phyloP scores from a whole-genome alignment of 2,888 invertebrate species.

The Buathra laborator region DNA sequence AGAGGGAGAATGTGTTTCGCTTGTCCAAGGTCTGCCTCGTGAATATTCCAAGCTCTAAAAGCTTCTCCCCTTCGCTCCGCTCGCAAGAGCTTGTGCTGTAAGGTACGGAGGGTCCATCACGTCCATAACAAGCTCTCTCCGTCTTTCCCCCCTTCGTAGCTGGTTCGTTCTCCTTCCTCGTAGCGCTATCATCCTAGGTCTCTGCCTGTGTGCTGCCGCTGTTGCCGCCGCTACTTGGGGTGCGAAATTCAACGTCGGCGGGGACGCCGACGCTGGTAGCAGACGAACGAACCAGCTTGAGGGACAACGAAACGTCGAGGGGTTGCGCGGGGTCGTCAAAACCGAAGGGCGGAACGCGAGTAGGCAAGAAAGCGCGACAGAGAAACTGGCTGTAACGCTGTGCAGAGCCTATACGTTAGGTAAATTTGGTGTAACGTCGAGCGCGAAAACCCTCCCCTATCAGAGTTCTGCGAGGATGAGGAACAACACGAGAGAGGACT shows the following conservation, averaged over 20 bases:
- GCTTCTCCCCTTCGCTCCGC: slow-evolving; percentile 77
- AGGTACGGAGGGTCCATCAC: slow-evolving; percentile 84
- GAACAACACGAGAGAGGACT: slow-evolving; percentile 62
- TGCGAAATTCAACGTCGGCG: slow-evolving; percentile 51
- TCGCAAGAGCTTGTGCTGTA: slow-evolving; percentile 66
- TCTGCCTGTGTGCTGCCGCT: slow-evolving; percentile 70
- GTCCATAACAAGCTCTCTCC: slow-evolving; percentile 83
- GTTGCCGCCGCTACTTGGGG: slow-evolving; percentile 68
- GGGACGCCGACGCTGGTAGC: slow-evolving; percentile 60
- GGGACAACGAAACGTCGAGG: slow-evolving; percentile 46
- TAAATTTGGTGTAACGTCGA: slow-evolving; percentile 82
- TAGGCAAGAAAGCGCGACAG: slow-evolving; percentile 55
- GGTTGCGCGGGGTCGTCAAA: slow-evolving; percentile 71
- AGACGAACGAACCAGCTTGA: slow-evolving; percentile 57
- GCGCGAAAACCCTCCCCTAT: slow-evolving; percentile 46
- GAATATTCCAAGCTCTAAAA: slow-evolving; percentile 85
- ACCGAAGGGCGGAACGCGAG: slow-evolving; percentile 62
- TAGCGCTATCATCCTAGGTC: slow-evolving; percentile 74
- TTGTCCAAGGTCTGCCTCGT: slow-evolving; percentile 82
- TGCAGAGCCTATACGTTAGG: slow-evolving; percentile 80
- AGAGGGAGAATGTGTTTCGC: slow-evolving; percentile 79
- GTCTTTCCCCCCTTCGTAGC: slow-evolving; percentile 56
- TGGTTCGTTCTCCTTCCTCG: slow-evolving; percentile 56
- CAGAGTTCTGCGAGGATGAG: slow-evolving; percentile 74
- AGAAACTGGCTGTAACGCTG: slow-evolving; percentile 72